Evolutionary conservation across 1,140 invertebrate genomes (phyloP).

Genomic region (Leptonema lineaticorne): DNA sequence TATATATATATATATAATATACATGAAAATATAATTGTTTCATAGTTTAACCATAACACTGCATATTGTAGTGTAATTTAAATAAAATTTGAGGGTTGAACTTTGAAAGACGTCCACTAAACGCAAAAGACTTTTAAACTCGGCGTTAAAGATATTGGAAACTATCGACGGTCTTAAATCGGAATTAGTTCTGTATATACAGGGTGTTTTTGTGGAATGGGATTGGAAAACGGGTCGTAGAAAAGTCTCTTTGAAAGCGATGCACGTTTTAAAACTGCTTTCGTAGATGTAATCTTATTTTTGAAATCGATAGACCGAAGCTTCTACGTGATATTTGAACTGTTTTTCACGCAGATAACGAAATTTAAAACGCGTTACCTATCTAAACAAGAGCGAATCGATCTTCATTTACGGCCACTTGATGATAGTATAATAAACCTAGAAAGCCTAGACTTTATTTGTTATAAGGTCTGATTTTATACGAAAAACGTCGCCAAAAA

Average conservation of each 20-base stretch:
- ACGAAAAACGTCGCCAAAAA: neutral
- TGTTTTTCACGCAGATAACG: neutral
- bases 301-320: neutral
- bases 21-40: too few relatives aligned
- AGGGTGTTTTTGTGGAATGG: too few relatives aligned
- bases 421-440: neutral
- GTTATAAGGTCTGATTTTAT: neutral
- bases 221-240: too few relatives aligned
- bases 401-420: neutral
- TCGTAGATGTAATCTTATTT: conserved; percentile 23
- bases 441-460: neutral
- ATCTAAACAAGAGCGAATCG: neutral
- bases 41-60: too few relatives aligned
- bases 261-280: conserved; percentile 24
- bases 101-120: too few relatives aligned
- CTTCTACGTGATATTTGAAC: conserved; percentile 19
- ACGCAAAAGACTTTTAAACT: too few relatives aligned
- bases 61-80: too few relatives aligned
- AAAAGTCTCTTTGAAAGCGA: neutral
- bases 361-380: neutral
- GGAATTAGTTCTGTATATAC: conserved; percentile 10
- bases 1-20: too few relatives aligned
- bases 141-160: too few relatives aligned
- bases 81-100: too few relatives aligned
- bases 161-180: neutral